Base-by-base conservation (phyloP, 2,797 vertebrate species). In the Chaenodraco wilsoni region DNA sequence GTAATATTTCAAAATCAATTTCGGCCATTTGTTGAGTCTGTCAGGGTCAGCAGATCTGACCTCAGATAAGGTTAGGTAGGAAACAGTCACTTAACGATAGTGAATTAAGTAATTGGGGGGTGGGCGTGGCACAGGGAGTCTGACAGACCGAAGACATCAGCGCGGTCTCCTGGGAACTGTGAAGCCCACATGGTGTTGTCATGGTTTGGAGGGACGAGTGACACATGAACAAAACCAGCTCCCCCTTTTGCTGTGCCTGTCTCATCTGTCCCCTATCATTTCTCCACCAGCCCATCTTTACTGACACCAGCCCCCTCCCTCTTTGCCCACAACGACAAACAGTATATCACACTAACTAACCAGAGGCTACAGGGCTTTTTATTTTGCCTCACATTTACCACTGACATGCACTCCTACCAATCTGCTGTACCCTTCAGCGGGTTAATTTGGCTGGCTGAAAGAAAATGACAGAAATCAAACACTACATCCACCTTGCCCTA, bases 161-260 rank as follows among this genome's bases (percentile, higher is more conserved):
- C 69, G 7, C 23, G 4, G 76, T 86, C 90, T 86, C 84, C 67
- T 65, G 89, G 88, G 92, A 92, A 5, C 76, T 37, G 69, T 69
- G 74, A 77, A 88, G 80, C 81, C 89, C 93, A 91, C 92, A 91
- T 91, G 93, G 86, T 84, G 90, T 90, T 92, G 90, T 93, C 94
- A 93, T 89, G 80, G 72, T 84, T 68, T 69, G 74, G 84, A 82
- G 67, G 81, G 76, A 87, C 78, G 55, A 85, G 84, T 92, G 89
- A 91, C 91, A 91, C 84, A 83, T 91, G 86, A 91, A 91, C 74
- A 80, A 87, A 89, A 82, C 81, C 86, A 86, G 83, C 78, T 58
- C 80, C 75, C 82, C 76, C 70, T 82, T 81, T 73, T 78, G 56
- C 62, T 65, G 80, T 73, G 83, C 78, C 85, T 88, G 86, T 89